Base-by-base conservation (phyloP, 2,888 invertebrate species). In the Rhimphoctona megacephalus region DNA sequence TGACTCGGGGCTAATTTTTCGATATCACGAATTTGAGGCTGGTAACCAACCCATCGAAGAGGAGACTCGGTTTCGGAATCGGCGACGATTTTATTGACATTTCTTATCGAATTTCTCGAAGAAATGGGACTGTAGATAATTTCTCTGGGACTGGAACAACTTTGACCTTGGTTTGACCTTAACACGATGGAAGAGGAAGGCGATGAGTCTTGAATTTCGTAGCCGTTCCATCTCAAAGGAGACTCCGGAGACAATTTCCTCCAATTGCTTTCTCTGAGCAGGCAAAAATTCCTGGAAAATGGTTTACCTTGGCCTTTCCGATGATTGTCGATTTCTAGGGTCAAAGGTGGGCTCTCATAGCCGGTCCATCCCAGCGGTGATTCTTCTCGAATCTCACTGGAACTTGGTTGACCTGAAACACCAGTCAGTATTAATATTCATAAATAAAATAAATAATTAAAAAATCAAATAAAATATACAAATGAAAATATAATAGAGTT, bases 161-260 rank as follows among this genome's bases (percentile, higher is more conserved):
- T 25, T 30, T 61, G 25, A 11, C 17, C 61, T 61, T 30, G 61
- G 6, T 30, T 6, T 0, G 61, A 2, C 30, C 17, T 30, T 9
- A 61, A 17, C 17, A 30, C 25, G 6, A 61, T 30, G 6, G 61
- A 61, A 11, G 61, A 61, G 30, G 61, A 61, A 61, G 61, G 30
- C n/a, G 22, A 14, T 7, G n/a, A 64, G 4, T 52, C 46, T 39
- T 36, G 22, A 36, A n/a, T 52, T 54, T 33, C 30, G 49, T 46
- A 67, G 9, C 67, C 67, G 39, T n/a, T 67, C 67, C 36, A 67
- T 67, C 67, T 67, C 67, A 39, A n/a, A 9, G 67, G 67, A 39
- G 67, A 67, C 22, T 67, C 39, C 8, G 39, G 43, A 70, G 46
- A 43, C 9, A 25, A 46, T 67, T 67, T 67, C 3, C 14, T 67